Evolutionary conservation across 2,888 invertebrate species (phyloP), one percentile per base, ranked within the genome.

Genomic region (Drosophila yooni): DNA sequence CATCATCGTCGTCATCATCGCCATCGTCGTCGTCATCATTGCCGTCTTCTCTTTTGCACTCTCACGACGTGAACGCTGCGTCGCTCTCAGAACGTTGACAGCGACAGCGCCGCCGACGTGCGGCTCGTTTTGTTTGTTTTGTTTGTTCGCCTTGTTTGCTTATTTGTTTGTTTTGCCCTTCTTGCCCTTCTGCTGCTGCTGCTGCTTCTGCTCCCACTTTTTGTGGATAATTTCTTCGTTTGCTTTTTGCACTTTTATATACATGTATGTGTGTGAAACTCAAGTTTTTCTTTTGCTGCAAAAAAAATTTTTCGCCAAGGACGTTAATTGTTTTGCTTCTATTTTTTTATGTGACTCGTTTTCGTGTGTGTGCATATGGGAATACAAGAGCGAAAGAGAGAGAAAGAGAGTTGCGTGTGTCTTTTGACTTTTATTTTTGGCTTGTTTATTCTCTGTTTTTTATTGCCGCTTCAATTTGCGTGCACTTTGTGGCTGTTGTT

Each of bases 251-350:
- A 70, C 89, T 91, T 81, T 88, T 74, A 72, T 79, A 74, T 79
- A 8, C 4, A 46, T 46, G 25, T 15, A 15, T 43, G 43, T 21
- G 11, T 36, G 15, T 69, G 71, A 82, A 81, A 76, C 82, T 89
- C 88, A 89, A 89, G 89, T 87, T 83, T 78, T 82, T 87, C 89
- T 73, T 82, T 88, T 87, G 65, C 67, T 81, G 79, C 75, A 81
- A 88, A 89, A 86, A 82, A 75, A 74, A 83, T 81, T 80, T 80
- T 89, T 83, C 88, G 83, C 90, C 88, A 88, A 88, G 88, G 88
- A 91, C 88, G 88, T 88, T 91, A 88, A 88, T 91, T 91, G 88
- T 88, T 88, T 88, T 89, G 90, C 90, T 88, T 91, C 91, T 88
- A 88, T 88, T 88, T 88, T 85, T 87, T 80, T 81, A 66, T 71